These are phyloP conservation scores for Apotomis betuletana DNA, from an alignment of 2,888 invertebrate species.

Conservation along the genomic window DNA sequence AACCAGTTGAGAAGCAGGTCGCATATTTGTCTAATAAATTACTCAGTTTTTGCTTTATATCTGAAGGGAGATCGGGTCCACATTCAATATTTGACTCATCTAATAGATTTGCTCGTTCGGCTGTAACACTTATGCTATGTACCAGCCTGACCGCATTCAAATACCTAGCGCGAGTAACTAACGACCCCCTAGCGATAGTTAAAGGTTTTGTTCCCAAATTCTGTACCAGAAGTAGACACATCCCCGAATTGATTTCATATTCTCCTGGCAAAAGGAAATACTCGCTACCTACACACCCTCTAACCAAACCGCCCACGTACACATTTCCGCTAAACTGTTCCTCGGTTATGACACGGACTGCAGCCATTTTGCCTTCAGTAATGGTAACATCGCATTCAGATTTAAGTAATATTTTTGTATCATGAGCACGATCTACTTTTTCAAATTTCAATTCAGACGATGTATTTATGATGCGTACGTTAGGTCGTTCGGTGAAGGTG, in stretches of 20 bases:
- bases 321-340: background rate
- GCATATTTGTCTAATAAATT: conserved; percentile 1
- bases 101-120: background rate
- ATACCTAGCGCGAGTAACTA: background rate
- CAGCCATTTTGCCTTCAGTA: background rate
- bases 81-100: background rate
- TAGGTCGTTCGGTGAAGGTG: conserved; percentile 3
- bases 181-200: background rate
- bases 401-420: background rate
- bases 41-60: background rate
- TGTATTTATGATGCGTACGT: background rate
- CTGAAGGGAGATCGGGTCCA: background rate
- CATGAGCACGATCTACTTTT: background rate
- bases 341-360: background rate
- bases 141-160: background rate
- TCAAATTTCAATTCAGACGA: background rate
- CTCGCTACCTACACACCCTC: background rate
- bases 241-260: background rate
- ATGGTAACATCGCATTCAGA: background rate
- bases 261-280: conserved; percentile 3
- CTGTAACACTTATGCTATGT: background rate
- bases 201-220: background rate
- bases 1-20: background rate
- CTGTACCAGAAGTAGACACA: background rate
- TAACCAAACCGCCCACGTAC: conserved; percentile 2